Conservation (phyloP, 2,797 vertebrate species). For the Chloroceryle inda region DNA sequence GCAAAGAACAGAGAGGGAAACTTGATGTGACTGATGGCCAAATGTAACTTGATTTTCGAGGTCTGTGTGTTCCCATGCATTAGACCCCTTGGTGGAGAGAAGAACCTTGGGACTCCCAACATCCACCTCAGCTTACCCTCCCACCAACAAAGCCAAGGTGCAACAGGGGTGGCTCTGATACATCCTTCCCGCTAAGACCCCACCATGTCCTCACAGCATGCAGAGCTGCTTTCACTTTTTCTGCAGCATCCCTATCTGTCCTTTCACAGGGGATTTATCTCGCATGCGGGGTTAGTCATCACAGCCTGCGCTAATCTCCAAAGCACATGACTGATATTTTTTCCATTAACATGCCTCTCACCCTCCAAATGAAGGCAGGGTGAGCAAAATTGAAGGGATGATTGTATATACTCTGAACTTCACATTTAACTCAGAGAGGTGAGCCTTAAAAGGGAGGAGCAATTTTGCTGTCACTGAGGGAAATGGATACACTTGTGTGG, state of each 20-base stretch:
- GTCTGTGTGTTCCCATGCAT: rapidly evolving
- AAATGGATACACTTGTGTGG: background rate
- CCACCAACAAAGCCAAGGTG: background rate
- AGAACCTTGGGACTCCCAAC: background rate
- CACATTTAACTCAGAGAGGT: background rate
- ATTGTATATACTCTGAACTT: background rate
- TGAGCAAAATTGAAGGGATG: background rate
- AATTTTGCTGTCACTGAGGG: conserved; percentile 35
- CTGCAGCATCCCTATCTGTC: rapidly evolving
- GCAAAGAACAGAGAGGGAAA: conserved; percentile 32
- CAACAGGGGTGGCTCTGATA: rapidly evolving
- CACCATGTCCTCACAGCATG: rapidly evolving
- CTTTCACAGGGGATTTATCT: background rate
- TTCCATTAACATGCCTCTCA: background rate
- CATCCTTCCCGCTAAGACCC: background rate
- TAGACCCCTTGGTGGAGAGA: background rate
- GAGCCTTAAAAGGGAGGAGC: conserved; percentile 37
- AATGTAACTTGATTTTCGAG: background rate
- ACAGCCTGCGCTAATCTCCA: background rate
- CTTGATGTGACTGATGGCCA: background rate
- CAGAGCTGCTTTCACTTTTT: background rate
- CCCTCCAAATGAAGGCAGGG: background rate
- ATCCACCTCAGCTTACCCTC: background rate
- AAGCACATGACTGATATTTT: background rate
- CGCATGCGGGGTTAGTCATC: background rate